Base-by-base conservation (phyloP, 2,888 invertebrate species). In the Drosophila nigritarsus region DNA sequence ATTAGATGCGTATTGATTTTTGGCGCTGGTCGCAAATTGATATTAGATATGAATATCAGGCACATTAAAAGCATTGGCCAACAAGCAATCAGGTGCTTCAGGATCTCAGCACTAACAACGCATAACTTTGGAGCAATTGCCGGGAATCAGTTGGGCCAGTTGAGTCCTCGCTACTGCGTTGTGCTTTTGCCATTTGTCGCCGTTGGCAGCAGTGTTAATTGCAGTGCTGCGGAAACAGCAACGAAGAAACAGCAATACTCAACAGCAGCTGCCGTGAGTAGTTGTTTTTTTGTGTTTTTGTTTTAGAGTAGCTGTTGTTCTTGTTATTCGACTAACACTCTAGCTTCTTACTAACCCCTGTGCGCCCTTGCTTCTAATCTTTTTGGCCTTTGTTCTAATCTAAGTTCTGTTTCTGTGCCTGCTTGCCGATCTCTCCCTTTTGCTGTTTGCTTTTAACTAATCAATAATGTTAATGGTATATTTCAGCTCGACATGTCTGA, bases 401-500 rank as follows among this genome's bases (percentile, higher is more conserved):
- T 7, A 66, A 67, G 67, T 55, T 49, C 38, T 27, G 45, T 48
- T n/a, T 29, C n/a, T 36, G 11, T 65, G 50, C 34, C 32, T 62
- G 32, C 51, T 53, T 38, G 13, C 15, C 45, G 24, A 42, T 27
- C 38, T 15, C 36, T 62, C n/a, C 24, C 45, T 42, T 18, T 30
- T 7, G 2, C 7, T 42, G 13, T 45, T 24, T n/a, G 54, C 24
- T 18, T 32, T 20, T n/a, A 3, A 13, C 50, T 69, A 49, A 66
- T 27, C 29, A 29, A 8, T 38, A 2, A 2, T 0, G 29, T 8
- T 56, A 20, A 6, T 40, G 34, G 32, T 64, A 13, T 13, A n/a
- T 30, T 92, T 15, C 73, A 92, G 92, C 61, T 78, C 48, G 86
- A 87, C 66, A 92, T 92, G 92, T 84, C 92, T 58, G 70, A 69